Evolutionary conservation across 2,888 invertebrate genomes (phyloP).

Genomic region (Chirona hameri): DNA sequence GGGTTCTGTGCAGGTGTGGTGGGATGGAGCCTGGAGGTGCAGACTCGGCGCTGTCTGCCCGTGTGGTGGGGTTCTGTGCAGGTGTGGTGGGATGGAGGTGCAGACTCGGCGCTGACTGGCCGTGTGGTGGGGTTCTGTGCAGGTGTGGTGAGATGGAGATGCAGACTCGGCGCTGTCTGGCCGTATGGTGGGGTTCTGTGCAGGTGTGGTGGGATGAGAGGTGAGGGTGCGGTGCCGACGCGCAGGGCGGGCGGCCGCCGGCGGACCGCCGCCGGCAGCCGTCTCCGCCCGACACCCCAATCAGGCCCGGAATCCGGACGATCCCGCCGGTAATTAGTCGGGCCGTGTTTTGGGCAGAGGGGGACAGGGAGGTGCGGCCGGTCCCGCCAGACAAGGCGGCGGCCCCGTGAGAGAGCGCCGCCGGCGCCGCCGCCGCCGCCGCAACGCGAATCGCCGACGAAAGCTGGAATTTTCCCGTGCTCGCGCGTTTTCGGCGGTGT

Average conservation of each 20-base stretch:
- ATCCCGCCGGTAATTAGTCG: constrained; percentile 7
- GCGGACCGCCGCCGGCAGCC: background rate
- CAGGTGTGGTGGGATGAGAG: no score
- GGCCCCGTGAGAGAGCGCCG: constrained; percentile 3
- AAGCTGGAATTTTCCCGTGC: background rate
- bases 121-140: no score
- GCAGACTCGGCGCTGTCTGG: no score
- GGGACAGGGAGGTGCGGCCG: background rate
- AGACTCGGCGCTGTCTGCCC: no score
- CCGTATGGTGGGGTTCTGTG: no score
- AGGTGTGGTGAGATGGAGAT: no score
- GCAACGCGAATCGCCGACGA: background rate
- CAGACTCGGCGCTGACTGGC: no score
- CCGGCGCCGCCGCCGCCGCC: background rate
- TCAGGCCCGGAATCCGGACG: constrained; percentile 5
- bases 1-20: no score
- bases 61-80: no score
- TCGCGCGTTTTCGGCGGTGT: background rate
- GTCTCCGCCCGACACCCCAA: constrained; percentile 4
- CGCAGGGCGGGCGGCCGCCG: background rate
- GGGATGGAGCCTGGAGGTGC: no score
- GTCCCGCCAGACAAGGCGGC: background rate
- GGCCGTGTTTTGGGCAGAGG: background rate
- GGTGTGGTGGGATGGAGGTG: no score
- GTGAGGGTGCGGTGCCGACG: no score